Percentiles rank a stretch among this genome's conserved stretches.
These are phyloP conservation scores for Clarias macrocephalus DNA, from an alignment of 2,113 vertebrate species.

Conservation along the genomic window DNA sequence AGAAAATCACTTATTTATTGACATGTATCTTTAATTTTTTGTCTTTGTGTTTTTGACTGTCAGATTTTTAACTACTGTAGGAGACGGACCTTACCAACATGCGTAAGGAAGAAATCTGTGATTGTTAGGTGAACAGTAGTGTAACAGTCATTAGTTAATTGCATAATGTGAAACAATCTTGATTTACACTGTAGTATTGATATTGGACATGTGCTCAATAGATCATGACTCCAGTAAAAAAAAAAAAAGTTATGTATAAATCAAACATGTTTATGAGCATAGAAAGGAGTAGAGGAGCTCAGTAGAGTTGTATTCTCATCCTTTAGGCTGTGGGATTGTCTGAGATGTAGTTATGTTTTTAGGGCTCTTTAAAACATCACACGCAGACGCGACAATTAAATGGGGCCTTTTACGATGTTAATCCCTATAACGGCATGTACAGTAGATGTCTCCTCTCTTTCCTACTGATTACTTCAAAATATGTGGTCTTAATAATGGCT, in stretches of 20 bases:
- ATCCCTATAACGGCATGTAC: background rate
- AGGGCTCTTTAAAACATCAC: constrained; percentile 34
- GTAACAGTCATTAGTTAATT: background rate
- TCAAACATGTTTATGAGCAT: background rate
- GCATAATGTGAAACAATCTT: background rate
- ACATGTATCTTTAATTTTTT: background rate
- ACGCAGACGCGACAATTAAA: constrained; percentile 21
- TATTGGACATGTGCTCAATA: background rate
- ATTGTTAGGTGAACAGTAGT: background rate
- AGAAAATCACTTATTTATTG: background rate
- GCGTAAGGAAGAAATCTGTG: too few relatives aligned
- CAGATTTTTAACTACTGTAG: background rate
- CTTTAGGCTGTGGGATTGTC: constrained; percentile 1
- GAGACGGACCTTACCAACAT: background rate
- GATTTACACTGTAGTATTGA: background rate
- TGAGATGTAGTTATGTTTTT: constrained; percentile 49
- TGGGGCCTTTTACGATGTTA: background rate
- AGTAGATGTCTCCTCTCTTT: background rate
- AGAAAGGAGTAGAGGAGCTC: too few relatives aligned
- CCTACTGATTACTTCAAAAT: background rate
- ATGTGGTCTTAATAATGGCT: background rate
- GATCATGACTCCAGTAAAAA: background rate
- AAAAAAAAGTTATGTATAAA: background rate
- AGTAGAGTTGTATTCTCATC: background rate
- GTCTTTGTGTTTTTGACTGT: constrained; percentile 30